phyloP scores from a whole-genome alignment of 2,797 vertebrate species.

The Echeneis naucrates region DNA sequence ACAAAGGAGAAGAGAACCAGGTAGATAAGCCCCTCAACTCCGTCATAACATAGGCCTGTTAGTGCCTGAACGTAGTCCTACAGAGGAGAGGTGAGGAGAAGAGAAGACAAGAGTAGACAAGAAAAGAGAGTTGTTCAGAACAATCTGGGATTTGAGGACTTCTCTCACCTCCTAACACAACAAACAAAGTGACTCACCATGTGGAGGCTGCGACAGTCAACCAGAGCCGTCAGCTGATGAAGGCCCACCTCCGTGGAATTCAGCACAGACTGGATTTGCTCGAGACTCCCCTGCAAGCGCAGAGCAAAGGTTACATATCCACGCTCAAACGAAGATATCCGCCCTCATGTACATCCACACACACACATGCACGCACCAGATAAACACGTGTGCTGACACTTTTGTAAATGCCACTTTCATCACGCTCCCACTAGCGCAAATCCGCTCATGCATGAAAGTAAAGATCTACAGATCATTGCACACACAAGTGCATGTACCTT shows the following conservation, averaged over 20 bases:
- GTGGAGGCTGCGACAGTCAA: conserved; percentile 95
- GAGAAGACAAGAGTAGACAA: background rate
- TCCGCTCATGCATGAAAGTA: conserved; percentile 28
- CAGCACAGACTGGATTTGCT: conserved; percentile 90
- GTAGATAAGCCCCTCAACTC: conserved; percentile 98
- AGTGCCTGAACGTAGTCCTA: conserved; percentile 97
- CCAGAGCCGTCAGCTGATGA: conserved; percentile 94
- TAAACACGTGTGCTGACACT: conserved; percentile 11
- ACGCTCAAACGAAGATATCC: conserved; percentile 7
- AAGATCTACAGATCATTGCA: conserved; percentile 30
- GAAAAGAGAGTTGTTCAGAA: background rate
- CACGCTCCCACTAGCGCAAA: background rate
- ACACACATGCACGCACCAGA: background rate
- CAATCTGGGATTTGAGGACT: background rate
- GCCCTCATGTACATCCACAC: conserved; percentile 4
- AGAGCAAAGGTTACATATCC: background rate
- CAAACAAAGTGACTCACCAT: conserved; percentile 86
- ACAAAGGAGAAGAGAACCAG: conserved; percentile 98
- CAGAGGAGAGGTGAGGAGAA: background rate
- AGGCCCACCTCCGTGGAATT: conserved; percentile 93
- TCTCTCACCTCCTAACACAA: conserved; percentile 20
- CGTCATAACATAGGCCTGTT: conserved; percentile 96
- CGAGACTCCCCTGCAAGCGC: conserved; percentile 84
- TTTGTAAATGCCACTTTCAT: conserved; percentile 15
- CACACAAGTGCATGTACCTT: conserved; percentile 82